These are phyloP conservation scores for Drosophila seguyi DNA, from an alignment of 1,140 invertebrate genomes.

Conservation along the genomic window DNA sequence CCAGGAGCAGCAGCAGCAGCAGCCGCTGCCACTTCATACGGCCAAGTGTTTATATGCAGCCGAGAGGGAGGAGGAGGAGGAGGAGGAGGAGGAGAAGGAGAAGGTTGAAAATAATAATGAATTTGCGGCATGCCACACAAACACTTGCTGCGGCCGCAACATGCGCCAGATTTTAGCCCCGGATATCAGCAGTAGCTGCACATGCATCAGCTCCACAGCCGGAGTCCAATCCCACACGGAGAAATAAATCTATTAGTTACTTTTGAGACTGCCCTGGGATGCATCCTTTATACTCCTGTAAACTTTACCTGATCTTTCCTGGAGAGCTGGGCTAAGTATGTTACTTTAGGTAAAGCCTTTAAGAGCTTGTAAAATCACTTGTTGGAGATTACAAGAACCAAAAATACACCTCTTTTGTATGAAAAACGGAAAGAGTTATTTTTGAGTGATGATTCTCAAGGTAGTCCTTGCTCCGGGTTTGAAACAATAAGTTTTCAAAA, in stretches of 20 bases:
- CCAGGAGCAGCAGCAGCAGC: conserved; percentile 32
- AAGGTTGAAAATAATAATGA: conserved; percentile 78
- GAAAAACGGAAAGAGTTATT: neutral
- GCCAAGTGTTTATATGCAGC: conserved; percentile 41
- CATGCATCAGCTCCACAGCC: conserved; percentile 61
- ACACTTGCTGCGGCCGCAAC: conserved; percentile 71
- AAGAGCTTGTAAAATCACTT: neutral
- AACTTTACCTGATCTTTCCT: neutral
- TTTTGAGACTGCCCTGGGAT: neutral
- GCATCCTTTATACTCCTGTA: neutral
- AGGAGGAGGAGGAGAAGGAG: too few species aligned
- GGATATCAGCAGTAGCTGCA: conserved; percentile 75
- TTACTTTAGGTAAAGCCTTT: neutral
- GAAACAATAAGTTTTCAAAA: neutral
- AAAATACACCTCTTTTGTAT: neutral
- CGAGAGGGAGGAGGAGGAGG: conserved; percentile 7
- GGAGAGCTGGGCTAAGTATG: neutral
- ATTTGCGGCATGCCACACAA: conserved; percentile 79
- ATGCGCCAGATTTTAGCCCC: conserved; percentile 72
- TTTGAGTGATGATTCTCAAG: neutral
- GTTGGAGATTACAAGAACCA: neutral
- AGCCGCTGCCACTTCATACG: conserved; percentile 50
- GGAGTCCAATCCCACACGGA: conserved; percentile 40
- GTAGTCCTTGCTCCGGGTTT: neutral
- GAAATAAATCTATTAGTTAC: conserved; percentile 5